Base-by-base conservation (phyloP, 2,888 invertebrate genomes). In the Scaptomyza polygonia region DNA sequence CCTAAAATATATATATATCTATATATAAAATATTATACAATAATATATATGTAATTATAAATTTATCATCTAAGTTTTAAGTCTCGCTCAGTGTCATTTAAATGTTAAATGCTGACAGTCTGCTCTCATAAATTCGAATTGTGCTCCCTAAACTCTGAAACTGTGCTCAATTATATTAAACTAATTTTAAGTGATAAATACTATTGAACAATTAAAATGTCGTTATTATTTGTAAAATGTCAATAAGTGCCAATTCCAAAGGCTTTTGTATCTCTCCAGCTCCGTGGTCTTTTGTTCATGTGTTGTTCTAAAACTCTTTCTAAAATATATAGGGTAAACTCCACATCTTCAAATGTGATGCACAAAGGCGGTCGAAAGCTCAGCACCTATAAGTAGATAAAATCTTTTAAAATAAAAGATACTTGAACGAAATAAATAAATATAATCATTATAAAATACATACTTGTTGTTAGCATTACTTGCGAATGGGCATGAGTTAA, bases 301-400 rank as follows among this genome's bases (percentile, higher is more conserved):
- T 90, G 80, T 27, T 81, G 76, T 8, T 70, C 64, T 7, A 91
- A 80, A 36, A 85, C 88, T 4, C 77, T 83, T 47, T 88, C 89
- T 55, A 96, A 89, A 16, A 94, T 94, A 18, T 93, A 92, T 11
- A 96, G 89, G 0, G 95, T 93, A 79, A 95, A 96, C 89, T 98
- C 96, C 0, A 95, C 96, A 92, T 99, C 97, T 51, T 94, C 94
- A 90, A 94, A 95, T 8, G 95, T 96, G 59, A 99, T 94, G 90
- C 98, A 99, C 96, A 99, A 96, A 0, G 99, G 99, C 12, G 99
- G 99, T 90, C 97, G 97, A 68, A 99, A 95, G 82, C 98, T 93
- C 61, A 99, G 92, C 0, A 97, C 96, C 97, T 98, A 92, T 18
- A 12, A 8, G 2, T 14, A 40, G 7, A 18, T 16, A n/a, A 18